Evolutionary conservation across 2,797 vertebrate genomes (phyloP), one percentile per base, ranked within the genome.

Genomic region (Falco novaeseelandiae): DNA sequence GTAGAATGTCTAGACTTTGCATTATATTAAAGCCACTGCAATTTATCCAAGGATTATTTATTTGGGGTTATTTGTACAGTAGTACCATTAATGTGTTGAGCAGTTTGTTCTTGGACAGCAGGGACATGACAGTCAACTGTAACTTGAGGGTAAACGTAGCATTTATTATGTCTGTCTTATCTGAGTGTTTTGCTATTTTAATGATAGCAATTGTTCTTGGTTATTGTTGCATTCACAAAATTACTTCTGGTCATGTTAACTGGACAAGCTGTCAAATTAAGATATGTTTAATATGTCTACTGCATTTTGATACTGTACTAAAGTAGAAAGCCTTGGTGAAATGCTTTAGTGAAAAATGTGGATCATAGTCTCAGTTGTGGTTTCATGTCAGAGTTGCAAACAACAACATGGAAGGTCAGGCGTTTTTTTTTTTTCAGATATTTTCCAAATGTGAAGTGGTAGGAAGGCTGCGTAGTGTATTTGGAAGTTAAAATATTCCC

Each of bases 1-100:
- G 91, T 84, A 70, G 87, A 82, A 73, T 61, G 96, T 97, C 94
- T 97, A 96, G 97, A 97, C 96, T 96, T 70, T 90, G 91, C 90
- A 96, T 97, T 96, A 96, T 36, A 67, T 52, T 94, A 95, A 97
- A 97, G 94, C 96, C 88, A 48, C 55, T 90, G 90, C 81, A 66
- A 9, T 94, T 93, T 93, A 96, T 90, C 67, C 82, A 40, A 34
- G 94, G 96, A 94, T 96, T 93, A 96, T 90, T 97, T 92, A 61
- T 84, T 93, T 83, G 71, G 32, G 74, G 73, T 91, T 95, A 34
- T 93, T 87, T 96, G 63, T 96, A 30, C 25, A 26, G 80, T 87
- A 94, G 70, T 74, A 38, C 70, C 73, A 30, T 76, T 93, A 80
- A 46, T 48, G 57, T 83, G 86, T 90, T 80, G 77, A 90, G 55